Percentiles rank a stretch among this genome's conserved stretches.
These are phyloP conservation scores for Cyphomyrmex costatus DNA, from an alignment of 1,140 invertebrate species.

Conservation along the genomic window DNA sequence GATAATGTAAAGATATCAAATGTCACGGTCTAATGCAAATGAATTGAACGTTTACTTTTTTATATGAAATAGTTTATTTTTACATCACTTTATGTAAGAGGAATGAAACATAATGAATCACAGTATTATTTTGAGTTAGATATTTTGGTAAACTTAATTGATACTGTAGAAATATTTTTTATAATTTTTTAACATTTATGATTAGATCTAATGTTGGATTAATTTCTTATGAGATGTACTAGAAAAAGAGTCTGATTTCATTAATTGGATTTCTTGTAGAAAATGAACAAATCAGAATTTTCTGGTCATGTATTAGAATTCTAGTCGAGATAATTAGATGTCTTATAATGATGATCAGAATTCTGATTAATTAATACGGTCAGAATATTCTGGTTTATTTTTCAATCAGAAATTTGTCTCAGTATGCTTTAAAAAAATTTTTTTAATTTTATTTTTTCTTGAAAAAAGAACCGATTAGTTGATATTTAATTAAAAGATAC, in stretches of 20 bases:
- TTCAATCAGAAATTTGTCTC: no score
- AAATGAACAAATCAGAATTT: no score
- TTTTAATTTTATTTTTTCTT: neutral
- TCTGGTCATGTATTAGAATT: no score
- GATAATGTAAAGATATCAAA: slow-evolving; percentile 15
- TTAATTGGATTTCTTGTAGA: no score
- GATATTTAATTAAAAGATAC: slow-evolving; percentile 49
- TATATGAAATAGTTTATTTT: slow-evolving; percentile 9
- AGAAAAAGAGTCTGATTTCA: no score
- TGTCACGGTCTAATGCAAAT: slow-evolving; percentile 6
- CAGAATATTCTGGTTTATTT: no score
- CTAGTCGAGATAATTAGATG: no score
- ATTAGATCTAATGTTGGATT: no score
- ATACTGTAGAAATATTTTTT: neutral
- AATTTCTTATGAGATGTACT: neutral
- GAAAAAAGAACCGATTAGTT: slow-evolving; percentile 1
- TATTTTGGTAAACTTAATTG: neutral
- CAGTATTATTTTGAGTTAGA: neutral
- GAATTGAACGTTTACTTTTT: slow-evolving; percentile 33
- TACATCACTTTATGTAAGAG: neutral
- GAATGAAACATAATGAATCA: neutral
- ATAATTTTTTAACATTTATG: neutral
- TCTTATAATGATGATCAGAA: no score
- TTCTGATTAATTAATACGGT: no score
- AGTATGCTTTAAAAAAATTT: neutral